These are phyloP conservation scores for Mormyrus hasselquistii DNA, from an alignment of 2,797 vertebrate genomes.

Conservation along the genomic window DNA sequence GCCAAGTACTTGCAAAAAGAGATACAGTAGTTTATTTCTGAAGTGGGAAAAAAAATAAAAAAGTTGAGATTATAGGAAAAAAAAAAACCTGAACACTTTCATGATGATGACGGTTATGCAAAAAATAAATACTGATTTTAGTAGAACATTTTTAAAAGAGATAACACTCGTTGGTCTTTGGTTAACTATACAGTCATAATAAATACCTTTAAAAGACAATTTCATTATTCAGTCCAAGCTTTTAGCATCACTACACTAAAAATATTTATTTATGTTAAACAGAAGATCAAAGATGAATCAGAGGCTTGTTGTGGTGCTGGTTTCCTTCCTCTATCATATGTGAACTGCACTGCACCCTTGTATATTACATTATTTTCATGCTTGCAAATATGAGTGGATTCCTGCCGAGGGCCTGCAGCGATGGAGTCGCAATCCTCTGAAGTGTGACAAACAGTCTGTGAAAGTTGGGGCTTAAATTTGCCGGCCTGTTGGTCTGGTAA, in stretches of 20 bases:
- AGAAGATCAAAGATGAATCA: background rate
- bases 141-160: background rate
- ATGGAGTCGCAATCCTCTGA: conserved; percentile 50
- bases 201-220: background rate
- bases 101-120: background rate
- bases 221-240: background rate
- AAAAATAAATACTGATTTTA: background rate
- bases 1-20: background rate
- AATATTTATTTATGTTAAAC: background rate
- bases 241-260: conserved; percentile 7
- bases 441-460: conserved; percentile 53
- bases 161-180: background rate
- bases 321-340: background rate
- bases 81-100: background rate
- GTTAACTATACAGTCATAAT: background rate
- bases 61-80: background rate
- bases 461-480: conserved; percentile 52
- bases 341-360: conserved; percentile 29
- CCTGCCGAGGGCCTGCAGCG: conserved; percentile 44
- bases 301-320: background rate
- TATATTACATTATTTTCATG: conserved; percentile 43
- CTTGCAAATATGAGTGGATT: conserved; percentile 43
- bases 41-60: background rate
- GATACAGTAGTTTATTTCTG: background rate
- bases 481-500: conserved; percentile 46